Evolutionary conservation across 1,140 invertebrate species (phyloP).

Genomic region (Heliconius himera): DNA sequence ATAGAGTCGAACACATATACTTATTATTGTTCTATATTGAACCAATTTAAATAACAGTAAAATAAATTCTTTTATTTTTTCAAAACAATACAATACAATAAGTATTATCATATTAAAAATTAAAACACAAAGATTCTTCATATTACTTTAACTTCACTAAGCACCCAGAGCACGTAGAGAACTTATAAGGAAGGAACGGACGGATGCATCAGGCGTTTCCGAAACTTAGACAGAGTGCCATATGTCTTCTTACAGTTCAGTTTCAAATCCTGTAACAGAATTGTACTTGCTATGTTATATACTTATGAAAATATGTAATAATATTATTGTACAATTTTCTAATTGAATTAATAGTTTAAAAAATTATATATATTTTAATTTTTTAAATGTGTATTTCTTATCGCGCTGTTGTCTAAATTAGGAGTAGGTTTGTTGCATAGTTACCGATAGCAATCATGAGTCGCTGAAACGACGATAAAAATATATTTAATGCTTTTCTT

Average conservation of each 20-base stretch:
- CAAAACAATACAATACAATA: neutral
- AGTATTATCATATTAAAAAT: neutral
- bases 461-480: too few species aligned
- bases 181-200: conserved; percentile 26
- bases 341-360: conserved; percentile 28
- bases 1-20: too few species aligned
- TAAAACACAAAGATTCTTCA: neutral
- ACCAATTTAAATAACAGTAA: too few species aligned
- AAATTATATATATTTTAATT: too few species aligned
- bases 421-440: too few species aligned
- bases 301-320: neutral
- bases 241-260: conserved; percentile 2
- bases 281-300: neutral
- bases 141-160: conserved; percentile 1
- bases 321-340: neutral
- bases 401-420: too few species aligned
- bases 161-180: conserved; percentile 22
- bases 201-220: conserved; percentile 16
- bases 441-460: too few species aligned
- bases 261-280: neutral
- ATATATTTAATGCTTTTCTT: too few species aligned
- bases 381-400: too few species aligned
- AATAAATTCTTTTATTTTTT: neutral
- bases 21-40: too few species aligned
- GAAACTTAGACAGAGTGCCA: conserved; percentile 18